Evolutionary conservation across 2,888 invertebrate genomes (phyloP).

Genomic region (Cephus rjabovi): DNA sequence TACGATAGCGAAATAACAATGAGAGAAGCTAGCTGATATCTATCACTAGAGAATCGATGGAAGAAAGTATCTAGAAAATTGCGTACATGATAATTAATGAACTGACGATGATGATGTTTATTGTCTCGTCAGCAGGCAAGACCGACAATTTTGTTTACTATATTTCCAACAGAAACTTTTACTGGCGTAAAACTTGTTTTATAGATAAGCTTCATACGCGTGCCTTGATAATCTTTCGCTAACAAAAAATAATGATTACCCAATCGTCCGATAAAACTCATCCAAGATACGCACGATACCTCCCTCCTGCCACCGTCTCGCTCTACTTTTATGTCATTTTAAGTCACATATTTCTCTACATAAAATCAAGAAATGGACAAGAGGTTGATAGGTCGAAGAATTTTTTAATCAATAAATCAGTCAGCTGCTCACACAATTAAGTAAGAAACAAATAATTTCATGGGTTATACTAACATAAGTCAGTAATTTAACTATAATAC

Average conservation of each 20-base stretch:
- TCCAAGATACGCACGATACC: background rate
- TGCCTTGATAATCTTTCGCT: background rate
- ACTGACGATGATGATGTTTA: background rate
- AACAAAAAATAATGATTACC: background rate
- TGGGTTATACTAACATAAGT: background rate
- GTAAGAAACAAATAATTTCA: too few species aligned
- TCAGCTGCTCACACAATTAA: too few species aligned
- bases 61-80: background rate
- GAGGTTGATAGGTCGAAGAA: too few species aligned
- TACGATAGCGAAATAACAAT: background rate
- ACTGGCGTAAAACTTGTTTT: background rate
- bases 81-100: background rate
- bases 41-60: background rate
- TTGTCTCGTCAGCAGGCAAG: background rate
- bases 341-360: background rate
- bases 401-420: too few species aligned
- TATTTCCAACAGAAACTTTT: background rate
- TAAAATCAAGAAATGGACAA: background rate
- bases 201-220: background rate
- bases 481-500: background rate
- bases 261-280: background rate
- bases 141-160: background rate
- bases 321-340: background rate
- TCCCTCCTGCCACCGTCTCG: background rate
- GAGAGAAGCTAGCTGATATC: background rate